Base-by-base conservation (phyloP, 2,888 invertebrate genomes). In the Folsomia candida region DNA sequence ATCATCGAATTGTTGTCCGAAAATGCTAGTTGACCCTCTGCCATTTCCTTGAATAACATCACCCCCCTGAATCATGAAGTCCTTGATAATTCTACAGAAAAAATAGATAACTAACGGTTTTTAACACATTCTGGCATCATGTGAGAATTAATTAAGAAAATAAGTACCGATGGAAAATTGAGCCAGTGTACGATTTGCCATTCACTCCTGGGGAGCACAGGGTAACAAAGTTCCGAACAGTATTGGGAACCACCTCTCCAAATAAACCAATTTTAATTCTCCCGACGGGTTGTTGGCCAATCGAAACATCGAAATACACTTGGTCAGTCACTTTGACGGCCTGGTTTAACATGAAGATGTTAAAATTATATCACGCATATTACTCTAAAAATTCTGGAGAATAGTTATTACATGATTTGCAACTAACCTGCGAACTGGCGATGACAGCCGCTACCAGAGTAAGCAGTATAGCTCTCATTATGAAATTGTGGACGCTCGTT, bases 1-100 rank as follows among this genome's bases (percentile, higher is more conserved):
- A 83, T 97, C 95, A 22, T 89, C 87, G 82, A 95, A 96, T 77
- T 87, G 87, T 75, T 89, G 88, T 0, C 94, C 95, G 82, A 91
- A 94, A 80, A 94, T 92, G 82, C 93, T 94, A 37, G 90, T 87
- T 0, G 91, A 89, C 1, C 96, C 96, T 1, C 88, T 87, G 0
- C 96, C 96, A 84, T 96, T 90, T 65, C 89, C 87, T 66, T 88
- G 88, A 1, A 91, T 85, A 67, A 95, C 89, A 83, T 96, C 95
- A 47, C 94, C 94, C 73, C 93, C 94, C 84, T 94, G 94, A 82
- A 95, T 93, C 95, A 95, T 95, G 82, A 95, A 95, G 83, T 94
- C 92, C 78, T 88, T 88, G 82, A 95, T 94, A 29, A 95, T 91
- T 80, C 94, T 86, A 64, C 0, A 57, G 4, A 29, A 6, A 25